Conservation (phyloP, 2,888 invertebrate genomes). For the Lamellibrachia columna region DNA sequence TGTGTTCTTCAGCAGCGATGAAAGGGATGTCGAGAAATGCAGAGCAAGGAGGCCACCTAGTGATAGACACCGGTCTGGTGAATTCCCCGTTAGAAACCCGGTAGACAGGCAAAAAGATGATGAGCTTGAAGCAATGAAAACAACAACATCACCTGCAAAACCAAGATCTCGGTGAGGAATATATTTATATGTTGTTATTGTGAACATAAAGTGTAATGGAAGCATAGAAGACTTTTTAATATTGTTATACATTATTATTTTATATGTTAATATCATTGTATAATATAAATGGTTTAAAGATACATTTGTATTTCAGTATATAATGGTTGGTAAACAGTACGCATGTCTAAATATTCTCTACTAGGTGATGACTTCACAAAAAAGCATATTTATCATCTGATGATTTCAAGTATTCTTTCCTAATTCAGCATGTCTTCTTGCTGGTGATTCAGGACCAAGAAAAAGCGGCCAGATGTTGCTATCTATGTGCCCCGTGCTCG, state of each 20-base stretch:
- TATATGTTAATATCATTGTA: no score
- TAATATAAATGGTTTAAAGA: no score
- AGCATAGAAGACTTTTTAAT: not conserved
- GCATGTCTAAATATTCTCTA: no score
- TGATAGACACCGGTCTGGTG: not conserved
- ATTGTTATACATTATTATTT: no score
- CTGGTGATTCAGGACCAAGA: constrained; percentile 13
- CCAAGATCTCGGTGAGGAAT: not conserved
- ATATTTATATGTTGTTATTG: not conserved
- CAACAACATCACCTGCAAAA: not conserved
- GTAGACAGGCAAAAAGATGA: not conserved
- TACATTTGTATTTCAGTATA: no score
- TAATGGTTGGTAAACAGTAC: no score
- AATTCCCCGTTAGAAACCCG: not conserved
- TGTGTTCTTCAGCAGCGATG: not conserved
- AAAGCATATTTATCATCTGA: no score
- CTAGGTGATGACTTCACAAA: no score
- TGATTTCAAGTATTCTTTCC: not conserved
- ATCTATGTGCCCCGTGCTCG: constrained; percentile 81
- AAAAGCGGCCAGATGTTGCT: constrained; percentile 77
- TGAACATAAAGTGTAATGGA: not conserved
- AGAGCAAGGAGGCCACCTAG: not conserved
- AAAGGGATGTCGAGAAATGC: not conserved
- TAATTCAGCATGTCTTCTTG: not conserved
- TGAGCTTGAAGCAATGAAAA: not conserved